Evolutionary conservation across 1,140 invertebrate species (phyloP), one percentile per base, ranked within the genome.

Genomic region (Periplaneta americana): DNA sequence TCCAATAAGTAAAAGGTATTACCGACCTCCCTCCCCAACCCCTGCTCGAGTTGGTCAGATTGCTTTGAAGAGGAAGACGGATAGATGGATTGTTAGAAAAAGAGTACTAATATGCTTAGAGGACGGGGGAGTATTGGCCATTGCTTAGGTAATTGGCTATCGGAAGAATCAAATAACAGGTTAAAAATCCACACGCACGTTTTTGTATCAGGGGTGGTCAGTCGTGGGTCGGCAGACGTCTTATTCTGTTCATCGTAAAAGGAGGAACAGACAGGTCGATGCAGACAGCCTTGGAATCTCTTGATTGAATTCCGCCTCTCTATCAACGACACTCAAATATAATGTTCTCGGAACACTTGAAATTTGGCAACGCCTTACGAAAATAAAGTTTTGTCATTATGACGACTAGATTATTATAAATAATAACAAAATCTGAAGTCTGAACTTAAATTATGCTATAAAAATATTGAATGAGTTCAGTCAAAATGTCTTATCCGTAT

Each of bases 71-170:
- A 28, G 48, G 28, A 5, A 28, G 48, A 66, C 22, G 48, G 48
- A 66, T 28, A 66, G 48, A 66, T 48, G 39, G 39, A 48, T 48
- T 48, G 39, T 48, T 48, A 48, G n/a, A 48, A 48, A 48, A 18
- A 66, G 48, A 66, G 22, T n/a, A 66, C 5, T 66, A 66, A n/a
- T 28, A 28, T 28, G 10, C 48, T 28, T 66, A 66, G 28, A n/a
- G 31, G 75, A 22, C 9, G 22, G 75, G 35, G 75, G 33, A 34
- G 33, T 77, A 77, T 77, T 33, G 75, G 22, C 35, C 33, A 34
- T 36, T 77, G 75, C n/a, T n/a, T 28, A 77, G 35, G n/a, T 77
- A 77, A 77, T 77, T 77, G 75, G 75, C 6, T 77, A 77, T 77
- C 75, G 75, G 75, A 13, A 77, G 35, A 77, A 77, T 77, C 2